Conservation (phyloP, 2,797 vertebrate genomes). For the Gambusia yucatana region DNA sequence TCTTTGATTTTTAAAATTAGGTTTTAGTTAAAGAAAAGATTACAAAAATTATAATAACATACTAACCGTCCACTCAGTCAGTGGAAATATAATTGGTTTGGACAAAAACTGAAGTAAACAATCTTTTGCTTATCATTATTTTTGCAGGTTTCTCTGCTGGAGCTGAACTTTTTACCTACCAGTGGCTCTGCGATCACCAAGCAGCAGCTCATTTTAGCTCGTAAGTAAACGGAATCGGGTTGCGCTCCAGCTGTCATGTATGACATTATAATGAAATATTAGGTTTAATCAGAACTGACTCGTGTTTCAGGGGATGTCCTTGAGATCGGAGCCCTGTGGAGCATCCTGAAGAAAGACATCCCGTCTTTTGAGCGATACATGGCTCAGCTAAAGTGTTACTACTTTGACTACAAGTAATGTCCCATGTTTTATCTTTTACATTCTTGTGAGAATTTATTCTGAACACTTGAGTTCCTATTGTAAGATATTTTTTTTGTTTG, state of each 20-base stretch:
- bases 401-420: conserved; percentile 96
- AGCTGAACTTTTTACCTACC: conserved; percentile 93
- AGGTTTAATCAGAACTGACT: not conserved
- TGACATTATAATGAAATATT: not conserved
- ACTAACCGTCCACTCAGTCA: not conserved
- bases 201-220: conserved; percentile 92
- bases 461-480: not conserved
- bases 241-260: not conserved
- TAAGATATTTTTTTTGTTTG: conserved; percentile 9
- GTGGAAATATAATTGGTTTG: not conserved
- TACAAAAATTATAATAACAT: not conserved
- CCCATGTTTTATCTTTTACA: not conserved
- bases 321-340: conserved; percentile 95
- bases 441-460: not conserved
- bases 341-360: conserved; percentile 94
- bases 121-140: not conserved
- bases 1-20: not conserved
- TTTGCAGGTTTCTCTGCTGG: conserved; percentile 88
- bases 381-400: conserved; percentile 97
- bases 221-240: conserved; percentile 79
- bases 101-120: not conserved
- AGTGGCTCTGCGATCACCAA: conserved; percentile 88
- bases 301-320: conserved; percentile 88
- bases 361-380: conserved; percentile 95
- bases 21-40: not conserved